A percentile compares a stretch with the other conserved stretches of the same genome.
phyloP scores from a whole-genome alignment of 2,113 vertebrate genomes.

The Glareola pratincola region DNA sequence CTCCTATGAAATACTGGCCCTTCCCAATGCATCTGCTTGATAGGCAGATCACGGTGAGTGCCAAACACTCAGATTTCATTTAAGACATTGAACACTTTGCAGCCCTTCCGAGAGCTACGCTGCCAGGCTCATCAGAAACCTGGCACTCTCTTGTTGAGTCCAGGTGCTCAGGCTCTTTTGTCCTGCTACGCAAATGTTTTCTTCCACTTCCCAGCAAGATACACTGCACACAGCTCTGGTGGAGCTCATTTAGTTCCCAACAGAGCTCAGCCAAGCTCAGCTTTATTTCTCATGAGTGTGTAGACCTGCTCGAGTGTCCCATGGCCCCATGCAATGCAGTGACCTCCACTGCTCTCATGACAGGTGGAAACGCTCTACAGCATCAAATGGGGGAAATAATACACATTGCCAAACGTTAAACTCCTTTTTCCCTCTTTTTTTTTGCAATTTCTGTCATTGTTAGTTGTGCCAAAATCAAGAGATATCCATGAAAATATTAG shows the following conservation, averaged over 20 bases:
- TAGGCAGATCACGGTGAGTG: background rate
- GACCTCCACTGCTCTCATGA: background rate
- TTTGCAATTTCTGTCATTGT: background rate
- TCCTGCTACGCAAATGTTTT: background rate
- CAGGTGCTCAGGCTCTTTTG: background rate
- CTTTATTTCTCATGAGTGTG: background rate
- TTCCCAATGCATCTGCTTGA: background rate
- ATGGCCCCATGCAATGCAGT: accelerated
- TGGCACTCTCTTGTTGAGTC: background rate
- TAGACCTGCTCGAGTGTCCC: background rate
- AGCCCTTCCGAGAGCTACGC: background rate
- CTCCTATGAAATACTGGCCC: background rate
- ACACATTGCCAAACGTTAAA: background rate
- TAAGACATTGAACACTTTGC: background rate
- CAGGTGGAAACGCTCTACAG: background rate
- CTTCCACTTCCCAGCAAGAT: background rate
- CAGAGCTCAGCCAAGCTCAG: background rate
- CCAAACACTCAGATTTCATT: background rate
- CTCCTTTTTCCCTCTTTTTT: background rate
- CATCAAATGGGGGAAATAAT: background rate
- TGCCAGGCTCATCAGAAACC: background rate
- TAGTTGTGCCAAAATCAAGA: background rate
- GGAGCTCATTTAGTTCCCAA: background rate
- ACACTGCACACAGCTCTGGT: background rate
- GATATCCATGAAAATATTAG: background rate